Percentiles rank a stretch among this genome's conserved stretches.
Evolutionary conservation across 2,113 vertebrate species (phyloP).

Genomic region (Craseonycteris thonglongyai): DNA sequence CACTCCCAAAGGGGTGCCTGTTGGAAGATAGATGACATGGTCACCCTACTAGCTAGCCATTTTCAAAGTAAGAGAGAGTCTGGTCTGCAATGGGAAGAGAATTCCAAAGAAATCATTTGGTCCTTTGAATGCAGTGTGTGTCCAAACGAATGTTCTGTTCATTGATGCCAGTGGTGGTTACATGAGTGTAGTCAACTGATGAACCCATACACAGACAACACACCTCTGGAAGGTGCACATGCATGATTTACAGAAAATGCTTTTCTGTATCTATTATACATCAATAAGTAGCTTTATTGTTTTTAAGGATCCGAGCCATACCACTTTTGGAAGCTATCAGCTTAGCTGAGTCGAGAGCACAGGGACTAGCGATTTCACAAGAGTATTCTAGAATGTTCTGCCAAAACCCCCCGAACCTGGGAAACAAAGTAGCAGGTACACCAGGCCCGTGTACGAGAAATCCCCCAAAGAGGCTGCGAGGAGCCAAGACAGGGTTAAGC

Average conservation of each 20-base stretch:
- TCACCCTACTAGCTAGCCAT: not conserved
- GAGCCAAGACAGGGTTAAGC: not conserved
- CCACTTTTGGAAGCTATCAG: not conserved
- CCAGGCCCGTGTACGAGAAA: not conserved
- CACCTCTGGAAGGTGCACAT: not conserved
- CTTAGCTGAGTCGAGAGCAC: not conserved
- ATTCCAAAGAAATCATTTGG: not conserved
- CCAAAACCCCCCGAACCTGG: not conserved
- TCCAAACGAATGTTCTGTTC: not conserved
- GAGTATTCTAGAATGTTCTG: not conserved
- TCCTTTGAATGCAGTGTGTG: not conserved
- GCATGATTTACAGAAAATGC: not conserved
- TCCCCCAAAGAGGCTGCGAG: not conserved
- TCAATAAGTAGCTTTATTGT: not conserved
- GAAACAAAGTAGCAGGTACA: not conserved
- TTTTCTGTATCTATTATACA: not conserved
- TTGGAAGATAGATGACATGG: not conserved
- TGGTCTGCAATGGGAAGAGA: not conserved
- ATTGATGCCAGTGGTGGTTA: not conserved
- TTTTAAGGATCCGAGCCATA: not conserved
- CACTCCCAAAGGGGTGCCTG: not conserved
- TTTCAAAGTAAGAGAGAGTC: not conserved
- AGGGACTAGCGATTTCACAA: not conserved
- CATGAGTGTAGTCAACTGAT: accelerated
- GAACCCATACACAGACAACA: accelerated